phyloP scores from a whole-genome alignment of 2,113 vertebrate species.

The Lontra canadensis region DNA sequence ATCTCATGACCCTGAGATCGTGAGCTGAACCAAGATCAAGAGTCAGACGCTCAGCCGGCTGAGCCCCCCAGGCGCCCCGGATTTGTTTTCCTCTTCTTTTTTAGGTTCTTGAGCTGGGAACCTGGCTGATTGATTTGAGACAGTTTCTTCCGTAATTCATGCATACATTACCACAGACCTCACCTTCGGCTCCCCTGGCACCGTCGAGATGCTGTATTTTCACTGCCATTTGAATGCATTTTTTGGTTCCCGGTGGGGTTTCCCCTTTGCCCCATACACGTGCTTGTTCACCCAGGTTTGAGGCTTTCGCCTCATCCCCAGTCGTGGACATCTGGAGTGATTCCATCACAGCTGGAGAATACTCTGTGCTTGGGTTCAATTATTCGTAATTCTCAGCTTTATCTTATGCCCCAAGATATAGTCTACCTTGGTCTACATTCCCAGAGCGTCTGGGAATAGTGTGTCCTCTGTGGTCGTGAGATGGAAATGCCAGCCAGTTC shows the following conservation, averaged over 20 bases:
- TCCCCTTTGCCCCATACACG: background rate
- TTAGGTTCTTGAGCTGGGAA: background rate
- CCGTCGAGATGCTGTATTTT: fast-evolving
- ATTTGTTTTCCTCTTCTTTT: background rate
- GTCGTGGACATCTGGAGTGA: background rate
- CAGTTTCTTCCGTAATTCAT: background rate
- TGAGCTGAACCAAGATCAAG: background rate
- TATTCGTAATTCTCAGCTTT: background rate
- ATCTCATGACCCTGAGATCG: background rate
- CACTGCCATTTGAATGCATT: background rate
- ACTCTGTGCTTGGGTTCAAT: background rate
- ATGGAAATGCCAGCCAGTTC: too few species aligned
- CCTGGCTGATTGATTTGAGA: background rate
- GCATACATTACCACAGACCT: background rate
- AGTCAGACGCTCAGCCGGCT: background rate
- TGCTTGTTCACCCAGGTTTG: background rate
- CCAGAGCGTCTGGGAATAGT: background rate
- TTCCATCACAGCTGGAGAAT: background rate
- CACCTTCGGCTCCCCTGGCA: background rate
- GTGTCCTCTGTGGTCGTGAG: too few species aligned
- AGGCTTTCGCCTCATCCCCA: background rate
- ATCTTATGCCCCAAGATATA: too few species aligned
- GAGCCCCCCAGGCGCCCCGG: background rate
- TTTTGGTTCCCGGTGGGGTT: background rate
- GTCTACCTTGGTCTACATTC: background rate